A percentile compares a stretch with the other conserved stretches of the same genome.
Evolutionary conservation across 2,888 invertebrate species (phyloP).

Genomic region (Hirtodrosophila duncani): DNA sequence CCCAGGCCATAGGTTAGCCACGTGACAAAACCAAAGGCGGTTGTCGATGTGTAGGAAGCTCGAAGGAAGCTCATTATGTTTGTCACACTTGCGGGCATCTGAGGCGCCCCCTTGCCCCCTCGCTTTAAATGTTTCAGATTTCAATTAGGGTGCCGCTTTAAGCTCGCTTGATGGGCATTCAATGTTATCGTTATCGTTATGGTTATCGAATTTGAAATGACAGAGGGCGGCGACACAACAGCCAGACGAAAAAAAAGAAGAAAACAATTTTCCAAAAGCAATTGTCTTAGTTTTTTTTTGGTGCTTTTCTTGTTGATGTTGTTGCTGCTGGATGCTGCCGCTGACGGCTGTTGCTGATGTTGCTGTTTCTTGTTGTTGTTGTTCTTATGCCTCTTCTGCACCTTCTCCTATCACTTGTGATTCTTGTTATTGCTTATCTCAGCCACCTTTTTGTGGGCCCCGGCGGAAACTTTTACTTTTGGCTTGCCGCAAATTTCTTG

Average conservation of each 20-base stretch:
- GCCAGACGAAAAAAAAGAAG: constrained; percentile 11
- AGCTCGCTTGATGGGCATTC: too few relatives aligned
- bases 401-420: constrained; percentile 13
- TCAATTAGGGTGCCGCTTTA: too few relatives aligned
- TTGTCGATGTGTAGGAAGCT: constrained; percentile 24
- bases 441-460: constrained; percentile 28
- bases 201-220: too few relatives aligned
- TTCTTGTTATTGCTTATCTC: constrained; percentile 32
- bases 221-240: too few relatives aligned
- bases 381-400: constrained; percentile 5
- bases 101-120: too few relatives aligned
- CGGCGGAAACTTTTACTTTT: constrained; percentile 48
- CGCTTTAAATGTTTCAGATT: too few relatives aligned
- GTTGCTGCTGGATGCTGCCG: constrained; percentile 52
- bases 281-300: constrained; percentile 29
- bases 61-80: constrained; percentile 35
- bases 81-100: not conserved
- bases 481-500: constrained; percentile 48
- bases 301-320: constrained; percentile 7
- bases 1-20: constrained; percentile 53
- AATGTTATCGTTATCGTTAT: too few relatives aligned
- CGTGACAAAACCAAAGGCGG: constrained; percentile 21
- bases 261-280: constrained; percentile 54
- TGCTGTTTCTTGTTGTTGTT: constrained; percentile 12
- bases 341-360: constrained; percentile 33